These are phyloP conservation scores for Chaenodraco wilsoni DNA, from an alignment of 2,797 vertebrate species.

Conservation along the genomic window DNA sequence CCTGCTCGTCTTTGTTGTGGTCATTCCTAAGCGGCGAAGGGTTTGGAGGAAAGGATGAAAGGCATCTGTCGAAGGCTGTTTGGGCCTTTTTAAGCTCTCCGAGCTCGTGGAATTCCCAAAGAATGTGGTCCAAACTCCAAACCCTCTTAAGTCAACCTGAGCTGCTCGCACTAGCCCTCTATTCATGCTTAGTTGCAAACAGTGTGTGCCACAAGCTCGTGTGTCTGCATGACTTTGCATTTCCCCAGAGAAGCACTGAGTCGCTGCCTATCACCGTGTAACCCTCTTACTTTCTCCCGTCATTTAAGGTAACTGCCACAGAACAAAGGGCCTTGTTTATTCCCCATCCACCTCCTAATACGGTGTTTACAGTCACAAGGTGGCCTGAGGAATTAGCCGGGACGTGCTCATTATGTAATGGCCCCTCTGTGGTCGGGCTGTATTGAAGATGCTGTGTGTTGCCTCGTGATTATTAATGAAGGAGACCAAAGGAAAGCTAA, in stretches of 20 bases:
- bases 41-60: constrained; percentile 68
- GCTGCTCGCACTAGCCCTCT: constrained; percentile 61
- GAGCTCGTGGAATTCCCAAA: constrained; percentile 73
- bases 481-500: constrained; percentile 7
- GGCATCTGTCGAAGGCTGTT: constrained; percentile 65
- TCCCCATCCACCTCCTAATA: constrained; percentile 50
- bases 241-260: constrained; percentile 36
- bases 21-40: constrained; percentile 48
- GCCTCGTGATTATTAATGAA: constrained; percentile 46
- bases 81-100: constrained; percentile 68
- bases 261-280: constrained; percentile 59
- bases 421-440: constrained; percentile 17
- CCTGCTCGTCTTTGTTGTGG: constrained; percentile 56
- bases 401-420: constrained; percentile 53
- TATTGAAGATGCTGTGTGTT: constrained; percentile 28
- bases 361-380: constrained; percentile 67
- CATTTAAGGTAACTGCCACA: constrained; percentile 44
- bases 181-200: constrained; percentile 51
- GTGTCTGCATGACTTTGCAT: constrained; percentile 49
- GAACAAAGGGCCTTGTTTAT: constrained; percentile 68
- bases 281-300: constrained; percentile 64
- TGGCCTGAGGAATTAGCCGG: constrained; percentile 52
- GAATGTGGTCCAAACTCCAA: constrained; percentile 79
- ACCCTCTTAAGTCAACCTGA: constrained; percentile 74
- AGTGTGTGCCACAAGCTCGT: constrained; percentile 25